phyloP scores from a whole-genome alignment of 2,113 vertebrate species.

The Larimichthys crocea region DNA sequence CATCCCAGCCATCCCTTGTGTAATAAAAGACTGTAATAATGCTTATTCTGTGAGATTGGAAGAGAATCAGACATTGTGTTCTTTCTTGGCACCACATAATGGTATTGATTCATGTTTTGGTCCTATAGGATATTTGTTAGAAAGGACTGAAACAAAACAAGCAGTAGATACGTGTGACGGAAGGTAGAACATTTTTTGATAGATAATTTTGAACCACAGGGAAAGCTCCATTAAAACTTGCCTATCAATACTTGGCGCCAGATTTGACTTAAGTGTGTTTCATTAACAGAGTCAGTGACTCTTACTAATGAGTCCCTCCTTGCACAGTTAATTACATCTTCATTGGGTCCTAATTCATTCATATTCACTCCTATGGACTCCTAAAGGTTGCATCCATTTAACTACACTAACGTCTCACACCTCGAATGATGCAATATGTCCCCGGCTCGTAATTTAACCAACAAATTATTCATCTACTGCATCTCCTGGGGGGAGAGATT shows the following conservation, averaged over 20 bases:
- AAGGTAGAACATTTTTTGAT: not conserved
- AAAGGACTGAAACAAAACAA: conserved; percentile 3
- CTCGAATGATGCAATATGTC: conserved; percentile 59
- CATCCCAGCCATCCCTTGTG: not conserved
- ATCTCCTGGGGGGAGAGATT: conserved; percentile 66
- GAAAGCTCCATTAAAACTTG: not conserved
- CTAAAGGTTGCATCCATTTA: conserved; percentile 62
- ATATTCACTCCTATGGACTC: conserved; percentile 39
- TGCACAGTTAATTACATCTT: conserved; percentile 46
- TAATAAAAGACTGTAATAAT: conserved; percentile 20
- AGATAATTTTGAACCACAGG: not conserved
- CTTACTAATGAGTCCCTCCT: conserved; percentile 38
- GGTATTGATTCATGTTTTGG: conserved; percentile 4
- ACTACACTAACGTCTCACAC: conserved; percentile 39
- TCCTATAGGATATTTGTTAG: not conserved
- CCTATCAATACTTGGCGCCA: not conserved
- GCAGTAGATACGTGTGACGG: not conserved
- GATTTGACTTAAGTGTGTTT: conserved; percentile 20
- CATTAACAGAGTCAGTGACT: conserved; percentile 17
- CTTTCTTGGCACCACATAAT: not conserved
- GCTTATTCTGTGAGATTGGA: conserved; percentile 15
- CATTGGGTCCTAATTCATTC: conserved; percentile 45
- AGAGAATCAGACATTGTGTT: conserved; percentile 4
- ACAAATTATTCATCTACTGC: conserved; percentile 72
- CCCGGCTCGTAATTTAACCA: conserved; percentile 64